Base-by-base conservation (phyloP, 2,113 vertebrate genomes). In the Zeus faber region DNA sequence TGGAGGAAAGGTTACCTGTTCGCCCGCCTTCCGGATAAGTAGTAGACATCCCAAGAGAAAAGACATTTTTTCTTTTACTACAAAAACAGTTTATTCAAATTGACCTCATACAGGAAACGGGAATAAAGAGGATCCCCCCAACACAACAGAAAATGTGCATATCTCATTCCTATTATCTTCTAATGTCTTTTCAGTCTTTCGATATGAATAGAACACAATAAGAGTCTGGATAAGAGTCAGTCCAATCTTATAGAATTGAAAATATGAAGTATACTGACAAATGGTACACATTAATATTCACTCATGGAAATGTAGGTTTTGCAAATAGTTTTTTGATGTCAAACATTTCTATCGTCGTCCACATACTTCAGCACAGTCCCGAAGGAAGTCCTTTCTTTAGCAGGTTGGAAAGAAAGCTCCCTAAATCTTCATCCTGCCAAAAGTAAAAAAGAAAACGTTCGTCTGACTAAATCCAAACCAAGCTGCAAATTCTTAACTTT, bases 331-430 rank as follows among this genome's bases (percentile, higher is more conserved):
- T n/a, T n/a, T n/a, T n/a, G n/a, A n/a, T n/a, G n/a, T 18, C n/a
- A 40, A 6, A 43, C 40, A 33, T 23, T 29, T 17, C n/a, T n/a
- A n/a, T n/a, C n/a, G 27, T 29, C 7, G 13, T 14, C 2, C 17
- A n/a, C n/a, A n/a, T 49, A 2, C 44, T 58, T 92, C 79, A 93
- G 74, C 77, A 26, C 55, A 88, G 57, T 14, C 88, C 77, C 26
- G 87, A 86, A 0, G 97, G 96, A 51, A 99, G 91, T 0, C 95
- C 94, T 31, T 98, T 98, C 57, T 97, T 96, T 56, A 99, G 89
- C 1, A 99, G 71, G 0, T 87, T 84, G 0, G 95, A 98, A 22
- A 99, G 91, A 31, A 91, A 96, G 81, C 97, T 99, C 16, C 96
- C 96, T 51, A 98, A 82, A 6, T 99, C 97, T 47, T 99, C 97